phyloP scores from a whole-genome alignment of 2,797 vertebrate genomes.

The Taeniopygia guttata region DNA sequence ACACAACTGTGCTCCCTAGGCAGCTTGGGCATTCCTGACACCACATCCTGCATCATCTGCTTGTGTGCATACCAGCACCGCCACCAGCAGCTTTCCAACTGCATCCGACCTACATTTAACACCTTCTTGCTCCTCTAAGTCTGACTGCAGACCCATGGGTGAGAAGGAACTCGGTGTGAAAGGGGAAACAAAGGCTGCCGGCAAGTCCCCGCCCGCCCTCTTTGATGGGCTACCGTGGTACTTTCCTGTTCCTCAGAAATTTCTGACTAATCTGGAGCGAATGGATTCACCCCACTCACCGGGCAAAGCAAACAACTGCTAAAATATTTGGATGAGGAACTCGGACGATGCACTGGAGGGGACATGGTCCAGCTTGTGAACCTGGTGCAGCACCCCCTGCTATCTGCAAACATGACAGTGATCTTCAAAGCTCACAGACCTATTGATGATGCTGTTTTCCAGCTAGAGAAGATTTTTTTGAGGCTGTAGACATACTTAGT shows the following conservation, averaged over 20 bases:
- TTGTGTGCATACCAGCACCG: background rate
- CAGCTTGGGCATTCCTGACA: background rate
- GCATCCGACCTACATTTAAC: slow-evolving; percentile 37
- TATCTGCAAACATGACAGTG: background rate
- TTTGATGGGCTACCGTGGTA: background rate
- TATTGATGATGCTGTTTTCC: background rate
- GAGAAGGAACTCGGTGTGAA: background rate
- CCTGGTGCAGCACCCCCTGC: background rate
- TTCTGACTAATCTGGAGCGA: background rate
- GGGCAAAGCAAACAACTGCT: background rate
- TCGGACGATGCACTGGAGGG: fast-evolving
- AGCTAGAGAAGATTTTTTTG: background rate
- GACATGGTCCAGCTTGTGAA: fast-evolving
- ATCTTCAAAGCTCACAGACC: background rate
- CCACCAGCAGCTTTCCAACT: slow-evolving; percentile 43
- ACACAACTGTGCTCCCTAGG: background rate
- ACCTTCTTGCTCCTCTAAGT: background rate
- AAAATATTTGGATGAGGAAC: background rate
- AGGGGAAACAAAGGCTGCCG: background rate
- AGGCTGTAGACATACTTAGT: background rate
- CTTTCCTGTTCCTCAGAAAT: background rate
- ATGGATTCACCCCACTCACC: background rate
- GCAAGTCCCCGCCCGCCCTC: background rate
- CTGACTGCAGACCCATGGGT: fast-evolving
- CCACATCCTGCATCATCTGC: fast-evolving